These are phyloP conservation scores for Amaurobius ferox DNA, from an alignment of 2,888 invertebrate species.

Conservation along the genomic window DNA sequence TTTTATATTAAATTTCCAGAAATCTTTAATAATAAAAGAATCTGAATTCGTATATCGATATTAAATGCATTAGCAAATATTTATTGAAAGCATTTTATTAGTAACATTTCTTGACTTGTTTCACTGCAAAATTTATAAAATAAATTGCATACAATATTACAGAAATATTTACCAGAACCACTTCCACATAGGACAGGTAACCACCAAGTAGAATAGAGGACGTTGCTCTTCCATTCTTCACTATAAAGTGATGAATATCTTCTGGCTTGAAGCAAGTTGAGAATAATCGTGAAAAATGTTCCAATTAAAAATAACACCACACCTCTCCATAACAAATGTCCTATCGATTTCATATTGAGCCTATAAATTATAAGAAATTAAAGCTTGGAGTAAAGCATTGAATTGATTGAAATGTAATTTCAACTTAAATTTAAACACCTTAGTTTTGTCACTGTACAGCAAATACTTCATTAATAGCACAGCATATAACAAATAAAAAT, in stretches of 20 bases:
- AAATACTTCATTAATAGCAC: no score
- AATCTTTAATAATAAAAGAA: no score
- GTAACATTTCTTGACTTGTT: no score
- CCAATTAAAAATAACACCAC: constrained; percentile 77
- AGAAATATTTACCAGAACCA: constrained; percentile 77
- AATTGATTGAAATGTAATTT: no score
- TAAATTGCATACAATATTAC: neutral
- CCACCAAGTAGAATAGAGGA: constrained; percentile 78
- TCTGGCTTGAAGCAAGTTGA: constrained; percentile 78
- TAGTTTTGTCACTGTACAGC: no score
- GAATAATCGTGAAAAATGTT: constrained; percentile 78
- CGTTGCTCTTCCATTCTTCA: constrained; percentile 15
- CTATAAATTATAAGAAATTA: neutral
- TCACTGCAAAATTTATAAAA: no score
- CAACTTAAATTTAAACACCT: no score
- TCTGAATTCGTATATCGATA: no score
- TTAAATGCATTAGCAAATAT: no score
- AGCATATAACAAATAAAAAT: no score
- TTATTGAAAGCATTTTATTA: no score
- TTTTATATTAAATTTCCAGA: no score
- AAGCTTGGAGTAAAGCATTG: neutral
- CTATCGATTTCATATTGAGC: constrained; percentile 29
- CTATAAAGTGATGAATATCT: constrained; percentile 75
- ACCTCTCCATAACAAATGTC: constrained; percentile 52
- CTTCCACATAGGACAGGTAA: constrained; percentile 78